A percentile compares a stretch with the other conserved stretches of the same genome.
Evolutionary conservation across 2,888 invertebrate species (phyloP).

Genomic region (Cantharis flavilabris): DNA sequence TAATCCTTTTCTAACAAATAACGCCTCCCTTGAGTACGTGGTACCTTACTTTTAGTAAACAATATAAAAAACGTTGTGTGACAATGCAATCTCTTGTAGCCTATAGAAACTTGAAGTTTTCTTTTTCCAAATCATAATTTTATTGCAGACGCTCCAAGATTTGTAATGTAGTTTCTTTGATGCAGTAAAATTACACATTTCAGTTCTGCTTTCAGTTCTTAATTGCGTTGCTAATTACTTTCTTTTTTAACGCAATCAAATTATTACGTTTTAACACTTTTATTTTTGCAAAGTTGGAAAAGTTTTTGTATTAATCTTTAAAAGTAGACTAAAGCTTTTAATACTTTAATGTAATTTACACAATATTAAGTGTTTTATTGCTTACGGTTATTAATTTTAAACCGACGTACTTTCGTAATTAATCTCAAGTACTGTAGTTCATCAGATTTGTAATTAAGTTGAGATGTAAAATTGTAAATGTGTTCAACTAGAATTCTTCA

Average conservation of each 20-base stretch:
- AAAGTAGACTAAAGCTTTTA: neutral
- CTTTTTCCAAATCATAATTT: constrained; percentile 12
- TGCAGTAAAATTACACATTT: neutral
- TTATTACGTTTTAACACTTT: neutral
- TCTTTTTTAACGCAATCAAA: neutral
- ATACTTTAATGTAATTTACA: neutral
- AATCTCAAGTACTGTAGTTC: neutral
- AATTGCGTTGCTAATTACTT: neutral
- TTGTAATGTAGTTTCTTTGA: neutral
- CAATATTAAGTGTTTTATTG: neutral
- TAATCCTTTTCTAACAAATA: constrained; percentile 28
- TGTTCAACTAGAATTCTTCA: neutral
- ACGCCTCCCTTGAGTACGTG: constrained; percentile 22
- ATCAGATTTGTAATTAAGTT: neutral
- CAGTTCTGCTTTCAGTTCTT: neutral
- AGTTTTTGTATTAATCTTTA: neutral
- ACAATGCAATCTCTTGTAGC: constrained; percentile 26
- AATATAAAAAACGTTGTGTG: constrained; percentile 23
- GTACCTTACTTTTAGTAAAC: constrained; percentile 18
- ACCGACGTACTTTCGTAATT: neutral
- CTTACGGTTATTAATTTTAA: neutral
- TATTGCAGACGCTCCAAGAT: neutral
- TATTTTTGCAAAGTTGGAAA: neutral
- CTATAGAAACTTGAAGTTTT: constrained; percentile 16
- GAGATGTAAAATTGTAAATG: neutral